These are phyloP conservation scores for Rhimphoctona megacephalus DNA, from an alignment of 2,888 invertebrate species.

Conservation along the genomic window DNA sequence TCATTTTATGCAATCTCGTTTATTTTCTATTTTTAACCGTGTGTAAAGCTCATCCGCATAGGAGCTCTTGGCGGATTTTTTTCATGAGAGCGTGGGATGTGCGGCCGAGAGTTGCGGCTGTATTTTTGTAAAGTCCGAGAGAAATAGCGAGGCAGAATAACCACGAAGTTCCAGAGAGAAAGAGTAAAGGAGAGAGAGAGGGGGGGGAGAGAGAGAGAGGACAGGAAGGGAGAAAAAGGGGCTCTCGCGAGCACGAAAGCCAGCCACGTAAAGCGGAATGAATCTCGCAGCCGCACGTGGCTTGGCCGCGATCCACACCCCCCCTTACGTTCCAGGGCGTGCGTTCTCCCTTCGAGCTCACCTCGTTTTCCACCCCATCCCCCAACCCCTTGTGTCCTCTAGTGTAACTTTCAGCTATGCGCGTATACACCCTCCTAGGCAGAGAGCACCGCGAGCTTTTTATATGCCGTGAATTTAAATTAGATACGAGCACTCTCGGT, in stretches of 20 bases:
- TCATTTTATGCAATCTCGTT: constrained; percentile 8
- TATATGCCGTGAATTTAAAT: constrained; percentile 83
- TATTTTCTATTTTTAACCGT: constrained; percentile 38
- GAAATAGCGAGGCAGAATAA: constrained; percentile 56
- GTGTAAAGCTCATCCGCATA: constrained; percentile 50
- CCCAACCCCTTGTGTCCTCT: constrained; percentile 70
- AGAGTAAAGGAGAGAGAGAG: constrained; percentile 53
- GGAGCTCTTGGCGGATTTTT: constrained; percentile 31
- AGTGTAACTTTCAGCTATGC: constrained; percentile 51
- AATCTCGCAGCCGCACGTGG: constrained; percentile 84
- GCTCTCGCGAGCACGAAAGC: constrained; percentile 75
- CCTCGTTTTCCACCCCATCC: constrained; percentile 69
- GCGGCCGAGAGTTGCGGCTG: constrained; percentile 59
- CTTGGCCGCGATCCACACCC: constrained; percentile 83
- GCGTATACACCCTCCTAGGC: constrained; percentile 44
- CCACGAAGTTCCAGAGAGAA: constrained; percentile 42
- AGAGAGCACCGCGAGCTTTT: constrained; percentile 77
- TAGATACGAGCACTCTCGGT: constrained; percentile 81
- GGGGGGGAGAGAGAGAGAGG: constrained; percentile 64
- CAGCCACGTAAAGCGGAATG: constrained; percentile 83
- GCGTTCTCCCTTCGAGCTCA: constrained; percentile 50
- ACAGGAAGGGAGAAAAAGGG: constrained; percentile 36
- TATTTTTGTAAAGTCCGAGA: constrained; percentile 69
- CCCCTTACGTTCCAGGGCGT: constrained; percentile 66
- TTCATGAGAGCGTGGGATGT: constrained; percentile 23